Base-by-base conservation (phyloP, 2,888 invertebrate genomes). In the Odontocerum albicorne region DNA sequence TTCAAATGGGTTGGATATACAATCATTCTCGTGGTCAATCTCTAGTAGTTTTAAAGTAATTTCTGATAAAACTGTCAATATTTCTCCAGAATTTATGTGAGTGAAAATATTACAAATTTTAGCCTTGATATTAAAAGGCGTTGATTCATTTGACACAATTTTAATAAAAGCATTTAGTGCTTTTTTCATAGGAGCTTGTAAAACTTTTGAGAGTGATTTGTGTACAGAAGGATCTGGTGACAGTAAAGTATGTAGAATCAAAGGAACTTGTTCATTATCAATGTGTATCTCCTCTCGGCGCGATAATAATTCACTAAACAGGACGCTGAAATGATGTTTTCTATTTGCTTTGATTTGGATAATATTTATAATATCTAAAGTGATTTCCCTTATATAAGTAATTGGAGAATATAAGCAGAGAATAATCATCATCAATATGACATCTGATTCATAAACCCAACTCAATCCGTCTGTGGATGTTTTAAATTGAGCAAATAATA, bases 211-310 rank as follows among this genome's bases (percentile, higher is more conserved):
- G 32, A 76, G 74, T 27, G 70, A 52, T 63, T 70, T 77, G 33
- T 62, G 71, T 1, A 75, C 78, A 17, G 77, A 68, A 3, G 76
- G 74, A 62, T 81, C 77, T 3, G 80, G 75, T 0, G 80, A 81
- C 1, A 88, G 62, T 49, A 86, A 70, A 8, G 82, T 83, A 61
- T 81, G 85, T 1, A 90, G 66, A 15, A 84, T 72, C 32, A 87
- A 70, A 0, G 82, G 73, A 13, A 87, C 69, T 66, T 90, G 89
- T 59, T 87, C 82, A 31, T 79, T 70, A 64, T 90, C 90, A 58
- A 87, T 67, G 20, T 79, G 61, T 33, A 90, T 73, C 66, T 89
- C 90, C 49, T 80, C 72, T 56, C 72, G 72, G 36, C 81, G 77
- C 3, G 65, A 61, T n/a, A 70, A 54, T 1, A 85, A 59, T 63